A percentile compares a stretch with the other conserved stretches of the same genome.
phyloP scores from a whole-genome alignment of 2,888 invertebrate genomes.

The Lasioglossum leucozonium region DNA sequence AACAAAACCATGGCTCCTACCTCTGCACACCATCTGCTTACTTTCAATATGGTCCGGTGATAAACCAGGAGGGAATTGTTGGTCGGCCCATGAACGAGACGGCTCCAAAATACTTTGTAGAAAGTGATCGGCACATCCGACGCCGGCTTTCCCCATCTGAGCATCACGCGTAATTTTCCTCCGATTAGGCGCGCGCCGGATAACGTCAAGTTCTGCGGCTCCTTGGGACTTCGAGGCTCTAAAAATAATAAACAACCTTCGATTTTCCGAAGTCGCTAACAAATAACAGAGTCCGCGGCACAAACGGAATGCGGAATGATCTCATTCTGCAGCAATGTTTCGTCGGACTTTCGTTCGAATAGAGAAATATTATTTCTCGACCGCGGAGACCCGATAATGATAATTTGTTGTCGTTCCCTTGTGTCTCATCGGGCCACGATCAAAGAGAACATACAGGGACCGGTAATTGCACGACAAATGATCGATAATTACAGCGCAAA shows the following conservation, averaged over 20 bases:
- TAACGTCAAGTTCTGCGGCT: constrained; percentile 87
- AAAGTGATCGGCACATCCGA: constrained; percentile 90
- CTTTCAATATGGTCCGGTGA: constrained; percentile 61
- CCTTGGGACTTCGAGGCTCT: constrained; percentile 88
- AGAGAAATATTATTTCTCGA: background rate
- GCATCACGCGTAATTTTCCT: constrained; percentile 86
- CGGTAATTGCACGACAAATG: constrained; percentile 3
- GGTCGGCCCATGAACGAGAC: constrained; percentile 87
- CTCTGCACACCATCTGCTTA: constrained; percentile 2
- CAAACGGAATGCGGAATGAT: constrained; percentile 21
- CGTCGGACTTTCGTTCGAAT: background rate
- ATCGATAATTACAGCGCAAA: constrained; percentile 33
- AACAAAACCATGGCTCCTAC: too few relatives aligned
- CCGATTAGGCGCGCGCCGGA: constrained; percentile 71
- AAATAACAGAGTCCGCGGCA: background rate
- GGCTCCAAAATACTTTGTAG: constrained; percentile 92
- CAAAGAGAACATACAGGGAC: constrained; percentile 5
- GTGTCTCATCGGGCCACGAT: constrained; percentile 1
- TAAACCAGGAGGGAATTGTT: constrained; percentile 87
- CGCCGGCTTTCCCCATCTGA: constrained; percentile 89
- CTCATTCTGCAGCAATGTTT: background rate
- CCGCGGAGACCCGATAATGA: background rate
- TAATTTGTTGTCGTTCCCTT: constrained; percentile 6
- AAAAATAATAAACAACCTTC: constrained; percentile 19
- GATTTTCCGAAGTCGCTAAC: background rate